phyloP scores from a whole-genome alignment of 1,140 invertebrate genomes.

The Cydia fagiglandana region DNA sequence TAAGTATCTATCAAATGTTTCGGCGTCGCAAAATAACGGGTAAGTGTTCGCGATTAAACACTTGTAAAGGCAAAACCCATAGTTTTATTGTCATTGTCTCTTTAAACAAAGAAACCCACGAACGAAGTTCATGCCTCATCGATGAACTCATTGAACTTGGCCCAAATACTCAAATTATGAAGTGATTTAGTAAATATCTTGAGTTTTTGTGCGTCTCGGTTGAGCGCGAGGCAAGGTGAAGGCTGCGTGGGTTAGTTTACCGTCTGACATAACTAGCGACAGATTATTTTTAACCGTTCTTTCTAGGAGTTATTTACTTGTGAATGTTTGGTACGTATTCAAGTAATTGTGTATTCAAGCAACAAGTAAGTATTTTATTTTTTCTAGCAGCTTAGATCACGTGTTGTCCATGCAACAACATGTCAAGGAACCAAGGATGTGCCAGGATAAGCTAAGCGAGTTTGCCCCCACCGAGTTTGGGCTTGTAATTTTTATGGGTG shows the following conservation, averaged over 20 bases:
- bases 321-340: too few species aligned
- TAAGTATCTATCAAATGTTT: neutral
- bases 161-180: conserved; percentile 46
- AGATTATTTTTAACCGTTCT: neutral
- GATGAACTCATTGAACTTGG: conserved; percentile 61
- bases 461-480: too few species aligned
- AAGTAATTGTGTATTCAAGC: too few species aligned
- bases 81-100: conserved; percentile 3
- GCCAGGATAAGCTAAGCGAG: too few species aligned
- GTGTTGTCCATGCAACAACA: too few species aligned
- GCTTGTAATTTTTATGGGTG: too few species aligned
- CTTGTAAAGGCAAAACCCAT: neutral
- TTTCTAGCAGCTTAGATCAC: too few species aligned
- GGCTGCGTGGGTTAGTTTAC: conserved; percentile 33
- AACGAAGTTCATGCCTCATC: conserved; percentile 24
- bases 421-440: too few species aligned
- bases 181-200: conserved; percentile 45
- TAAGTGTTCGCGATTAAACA: neutral
- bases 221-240: conserved; percentile 63
- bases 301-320: too few species aligned
- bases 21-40: neutral
- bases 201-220: conserved; percentile 57
- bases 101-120: conserved; percentile 8
- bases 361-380: too few species aligned
- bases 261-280: conserved; percentile 24